Percentiles rank a stretch among this genome's conserved stretches.
phyloP scores from a whole-genome alignment of 2,113 vertebrate genomes.

The Neogobius melanostomus region DNA sequence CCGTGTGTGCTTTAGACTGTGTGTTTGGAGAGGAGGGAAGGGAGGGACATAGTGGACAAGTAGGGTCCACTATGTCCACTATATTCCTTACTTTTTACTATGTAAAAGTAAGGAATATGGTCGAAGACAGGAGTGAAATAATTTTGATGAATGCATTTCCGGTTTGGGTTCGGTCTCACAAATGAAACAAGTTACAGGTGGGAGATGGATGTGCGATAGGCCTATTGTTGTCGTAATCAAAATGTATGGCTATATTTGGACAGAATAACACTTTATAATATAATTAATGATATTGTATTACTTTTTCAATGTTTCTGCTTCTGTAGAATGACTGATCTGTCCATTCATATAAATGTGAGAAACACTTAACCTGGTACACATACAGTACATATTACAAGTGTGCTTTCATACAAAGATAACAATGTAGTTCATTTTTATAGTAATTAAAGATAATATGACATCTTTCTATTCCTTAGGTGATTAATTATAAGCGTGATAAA shows the following conservation, averaged over 20 bases:
- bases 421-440: too few species aligned
- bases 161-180: constrained; percentile 7
- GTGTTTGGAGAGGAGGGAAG: constrained; percentile 37
- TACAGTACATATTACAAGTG: too few species aligned
- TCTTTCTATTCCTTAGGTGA: too few species aligned
- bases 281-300: too few species aligned
- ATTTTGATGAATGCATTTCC: constrained; percentile 2
- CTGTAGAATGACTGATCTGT: constrained; percentile 10
- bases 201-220: background rate
- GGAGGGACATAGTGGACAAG: constrained; percentile 21
- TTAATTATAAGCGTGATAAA: too few species aligned
- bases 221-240: background rate
- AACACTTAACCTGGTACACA: too few species aligned
- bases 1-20: constrained; percentile 35
- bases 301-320: too few species aligned
- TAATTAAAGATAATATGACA: too few species aligned
- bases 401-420: too few species aligned
- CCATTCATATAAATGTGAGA: background rate
- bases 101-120: constrained; percentile 19
- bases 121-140: constrained; percentile 1
- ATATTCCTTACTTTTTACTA: too few species aligned
- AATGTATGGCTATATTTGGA: background rate
- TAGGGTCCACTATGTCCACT: too few species aligned
- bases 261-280: background rate
- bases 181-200: constrained; percentile 6